Percentiles rank a stretch among this genome's conserved stretches.
These are phyloP conservation scores for Mimumesa dahlbomi DNA, from an alignment of 2,888 invertebrate genomes.

Conservation along the genomic window DNA sequence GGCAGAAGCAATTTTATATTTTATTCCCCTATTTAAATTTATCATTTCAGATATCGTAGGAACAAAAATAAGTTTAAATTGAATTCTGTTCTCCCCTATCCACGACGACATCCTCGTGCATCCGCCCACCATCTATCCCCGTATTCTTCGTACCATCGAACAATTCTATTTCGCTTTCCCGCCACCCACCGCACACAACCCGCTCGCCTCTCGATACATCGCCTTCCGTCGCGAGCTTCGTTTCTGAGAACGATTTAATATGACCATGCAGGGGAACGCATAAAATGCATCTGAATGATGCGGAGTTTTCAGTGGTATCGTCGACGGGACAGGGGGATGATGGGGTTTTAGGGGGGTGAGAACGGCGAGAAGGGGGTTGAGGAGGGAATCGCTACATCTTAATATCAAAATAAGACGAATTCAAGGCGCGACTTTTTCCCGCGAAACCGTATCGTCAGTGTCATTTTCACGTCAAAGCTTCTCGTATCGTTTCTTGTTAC, in stretches of 20 bases:
- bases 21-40: slow-evolving; percentile 77
- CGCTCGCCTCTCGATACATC: slow-evolving; percentile 40
- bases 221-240: slow-evolving; percentile 10
- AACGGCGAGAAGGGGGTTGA: too few species aligned
- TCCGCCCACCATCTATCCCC: slow-evolving; percentile 40
- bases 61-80: slow-evolving; percentile 79
- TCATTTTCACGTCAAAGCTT: too few species aligned
- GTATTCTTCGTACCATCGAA: slow-evolving; percentile 47
- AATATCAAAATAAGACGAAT: too few species aligned
- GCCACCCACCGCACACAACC: slow-evolving; percentile 28
- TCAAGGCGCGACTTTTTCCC: too few species aligned
- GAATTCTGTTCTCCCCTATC: slow-evolving; percentile 71
- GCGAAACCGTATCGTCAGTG: too few species aligned
- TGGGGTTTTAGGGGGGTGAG: too few species aligned
- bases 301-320: neutral
- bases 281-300: too few species aligned
- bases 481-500: too few species aligned
- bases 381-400: neutral
- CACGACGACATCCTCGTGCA: slow-evolving; percentile 41
- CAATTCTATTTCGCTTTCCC: slow-evolving; percentile 52
- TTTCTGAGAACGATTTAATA: slow-evolving; percentile 35
- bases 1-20: slow-evolving; percentile 75
- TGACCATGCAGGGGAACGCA: slow-evolving; percentile 14
- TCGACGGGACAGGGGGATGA: too few species aligned
- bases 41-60: slow-evolving; percentile 76